Evolutionary conservation across 2,888 invertebrate genomes (phyloP).

Genomic region (Drosophila mimetica): DNA sequence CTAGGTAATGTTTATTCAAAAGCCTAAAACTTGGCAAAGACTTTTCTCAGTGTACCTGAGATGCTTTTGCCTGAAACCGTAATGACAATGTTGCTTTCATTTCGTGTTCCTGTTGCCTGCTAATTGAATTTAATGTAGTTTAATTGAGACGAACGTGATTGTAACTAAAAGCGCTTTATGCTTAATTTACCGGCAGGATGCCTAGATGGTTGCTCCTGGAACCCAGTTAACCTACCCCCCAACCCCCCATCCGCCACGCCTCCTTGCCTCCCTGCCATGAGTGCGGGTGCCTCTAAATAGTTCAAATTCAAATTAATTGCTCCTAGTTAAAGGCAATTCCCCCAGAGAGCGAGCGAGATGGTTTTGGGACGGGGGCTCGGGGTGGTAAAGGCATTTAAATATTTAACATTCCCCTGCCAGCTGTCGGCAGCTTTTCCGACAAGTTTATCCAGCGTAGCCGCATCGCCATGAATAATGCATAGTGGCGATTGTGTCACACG

Average conservation of each 20-base stretch:
- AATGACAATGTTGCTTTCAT: slow-evolving; percentile 73
- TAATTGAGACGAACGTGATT: slow-evolving; percentile 81
- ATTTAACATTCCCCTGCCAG: slow-evolving; percentile 62
- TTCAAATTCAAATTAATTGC: slow-evolving; percentile 73
- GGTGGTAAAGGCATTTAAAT: slow-evolving; percentile 63
- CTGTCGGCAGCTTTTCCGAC: slow-evolving; percentile 60
- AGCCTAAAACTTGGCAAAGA: too few species aligned
- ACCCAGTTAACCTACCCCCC: slow-evolving; percentile 1
- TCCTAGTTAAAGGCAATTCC: slow-evolving; percentile 63
- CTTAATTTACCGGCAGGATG: slow-evolving; percentile 72
- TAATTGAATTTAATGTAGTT: slow-evolving; percentile 81
- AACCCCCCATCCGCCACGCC: not conserved
- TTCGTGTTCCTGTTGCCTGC: slow-evolving; percentile 59
- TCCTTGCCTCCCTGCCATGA: slow-evolving; percentile 37
- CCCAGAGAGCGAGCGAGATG: slow-evolving; percentile 3
- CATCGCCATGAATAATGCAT: slow-evolving; percentile 69
- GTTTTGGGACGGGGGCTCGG: not conserved
- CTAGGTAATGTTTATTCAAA: too few species aligned
- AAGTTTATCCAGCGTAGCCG: slow-evolving; percentile 52
- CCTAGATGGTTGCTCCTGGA: slow-evolving; percentile 11
- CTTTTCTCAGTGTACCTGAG: slow-evolving; percentile 11
- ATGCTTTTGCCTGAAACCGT: slow-evolving; percentile 52
- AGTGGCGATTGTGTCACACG: slow-evolving; percentile 60
- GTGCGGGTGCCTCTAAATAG: slow-evolving; percentile 66
- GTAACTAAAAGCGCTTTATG: slow-evolving; percentile 78